phyloP scores from a whole-genome alignment of 2,113 vertebrate genomes.

The Entosphenus tridentatus region DNA sequence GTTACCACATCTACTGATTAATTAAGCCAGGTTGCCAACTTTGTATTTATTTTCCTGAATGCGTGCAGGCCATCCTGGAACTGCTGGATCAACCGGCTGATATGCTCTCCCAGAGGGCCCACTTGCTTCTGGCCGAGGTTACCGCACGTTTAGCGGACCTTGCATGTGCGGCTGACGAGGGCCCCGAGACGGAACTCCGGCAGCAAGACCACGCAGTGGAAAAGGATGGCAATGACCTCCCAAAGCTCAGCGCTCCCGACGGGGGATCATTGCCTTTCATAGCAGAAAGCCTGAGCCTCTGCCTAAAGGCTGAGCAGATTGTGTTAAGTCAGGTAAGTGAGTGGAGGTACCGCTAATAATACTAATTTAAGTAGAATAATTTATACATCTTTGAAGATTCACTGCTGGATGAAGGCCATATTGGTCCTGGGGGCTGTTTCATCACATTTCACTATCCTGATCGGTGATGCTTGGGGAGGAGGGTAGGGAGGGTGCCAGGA shows the following conservation, averaged over 20 bases:
- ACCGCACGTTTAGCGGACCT: constrained; percentile 20
- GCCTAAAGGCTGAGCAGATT: not conserved
- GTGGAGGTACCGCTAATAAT: constrained; percentile 12
- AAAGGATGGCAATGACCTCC: constrained; percentile 12
- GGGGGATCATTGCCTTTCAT: constrained; percentile 12
- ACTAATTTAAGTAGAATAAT: constrained; percentile 9
- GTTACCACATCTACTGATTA: not conserved
- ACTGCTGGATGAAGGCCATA: no score
- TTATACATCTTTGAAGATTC: no score
- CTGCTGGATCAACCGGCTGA: constrained; percentile 18
- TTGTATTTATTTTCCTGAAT: not conserved
- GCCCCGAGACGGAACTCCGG: constrained; percentile 4
- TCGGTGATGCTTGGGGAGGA: no score
- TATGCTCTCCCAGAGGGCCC: constrained; percentile 17
- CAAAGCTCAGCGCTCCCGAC: no score
- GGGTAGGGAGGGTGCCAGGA: no score
- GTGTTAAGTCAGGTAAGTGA: not conserved
- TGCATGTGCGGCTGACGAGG: constrained; percentile 11
- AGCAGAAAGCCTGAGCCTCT: constrained; percentile 19
- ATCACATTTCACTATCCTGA: no score
- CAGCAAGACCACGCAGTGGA: constrained; percentile 16
- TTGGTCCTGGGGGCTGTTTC: no score
- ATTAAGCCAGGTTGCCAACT: not conserved
- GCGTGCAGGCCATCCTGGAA: constrained; percentile 20
- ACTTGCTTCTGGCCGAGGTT: constrained; percentile 18